Base-by-base conservation (phyloP, 2,888 invertebrate genomes). In the Drosophila neotestacea region DNA sequence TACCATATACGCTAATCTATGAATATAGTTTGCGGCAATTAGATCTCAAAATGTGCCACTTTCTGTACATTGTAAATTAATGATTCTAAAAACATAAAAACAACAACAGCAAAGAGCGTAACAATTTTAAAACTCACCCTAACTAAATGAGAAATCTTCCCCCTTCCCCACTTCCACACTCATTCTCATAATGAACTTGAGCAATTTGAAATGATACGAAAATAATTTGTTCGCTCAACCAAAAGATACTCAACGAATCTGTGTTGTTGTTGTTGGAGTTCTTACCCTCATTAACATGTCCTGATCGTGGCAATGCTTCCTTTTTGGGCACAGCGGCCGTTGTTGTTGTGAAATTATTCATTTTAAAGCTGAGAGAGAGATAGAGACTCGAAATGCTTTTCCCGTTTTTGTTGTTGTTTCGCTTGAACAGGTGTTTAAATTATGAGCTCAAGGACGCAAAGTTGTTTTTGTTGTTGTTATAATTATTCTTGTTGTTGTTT, bases 251-350 rank as follows among this genome's bases (percentile, higher is more conserved):
- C 44, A 73, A 58, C 42, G 60, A 56, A 54, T 70, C 27, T 48
- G 16, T 27, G 28, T 41, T 61, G 27, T 44, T 56, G 44, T 54
- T 39, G 42, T 11, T 47, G 13, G 2, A 27, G 13, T 61, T 48
- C 81, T 83, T 85, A 89, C 83, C 83, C 85, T 83, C 95, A 89
- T 94, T 95, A 56, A 95, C 95, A 90, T 94, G 94, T 73, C 95
- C 95, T 80, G 94, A 93, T 91, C 94, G 94, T 41, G 95, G 95
- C 90, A 95, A 90, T 58, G 94, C 92, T 91, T 95, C 95, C 59
- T 91, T 90, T 72, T 91, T 91, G 64, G 91, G 88, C 74, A 90
- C 91, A 64, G 91, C 62, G 48, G 85, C 89, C 62, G 91, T 92
- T 77, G 91, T 85, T 67, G 92, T 92, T 75, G 91, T 92, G 61